Base-by-base conservation (phyloP, 2,888 invertebrate species). In the Tyria jacobaeae region DNA sequence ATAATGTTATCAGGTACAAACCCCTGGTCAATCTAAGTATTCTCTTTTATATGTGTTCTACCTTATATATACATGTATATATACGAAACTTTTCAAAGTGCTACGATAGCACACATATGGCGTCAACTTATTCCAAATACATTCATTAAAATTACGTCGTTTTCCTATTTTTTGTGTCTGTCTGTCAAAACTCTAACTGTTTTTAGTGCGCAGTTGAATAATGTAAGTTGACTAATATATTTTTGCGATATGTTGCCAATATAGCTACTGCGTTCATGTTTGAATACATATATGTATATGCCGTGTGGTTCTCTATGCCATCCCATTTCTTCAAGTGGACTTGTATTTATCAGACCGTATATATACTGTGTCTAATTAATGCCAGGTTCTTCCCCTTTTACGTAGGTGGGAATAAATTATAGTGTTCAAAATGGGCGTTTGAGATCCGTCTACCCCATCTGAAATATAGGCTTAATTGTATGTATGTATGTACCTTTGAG, bases 121-220 rank as follows among this genome's bases (percentile, higher is more conserved):
- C 17, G 27, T 27, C 27, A 41, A 39, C 31, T 27, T 39, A 17
- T 39, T n/a, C 24, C 9, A 39, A 39, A 39, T 24, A 54, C 15
- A 27, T 27, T 54, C 53, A 54, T 54, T 54, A 41, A 39, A 41
- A 53, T n/a, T 9, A 17, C 25, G 17, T 53, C 39, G 12, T 37
- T 44, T 37, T 25, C 39, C 25, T 39, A 39, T 25, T 53, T 53
- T 25, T 39, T 39, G 37, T 39, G 53, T 39, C 39, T n/a, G 24
- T 39, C 53, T 54, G 53, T 54, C 53, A 54, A 17, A 27, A 27
- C 39, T n/a, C 24, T 54, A 54, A 54, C 27, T 41, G 53, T 39
- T 41, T 41, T 21, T 39, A 54, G 39, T 54, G 39, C 39, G 53
- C 39, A 54, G n/a, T 17, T 39, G 27, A 35, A 52, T 50, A 50